Base-by-base conservation (phyloP, 1,140 invertebrate genomes). In the Zophobas atratus region DNA sequence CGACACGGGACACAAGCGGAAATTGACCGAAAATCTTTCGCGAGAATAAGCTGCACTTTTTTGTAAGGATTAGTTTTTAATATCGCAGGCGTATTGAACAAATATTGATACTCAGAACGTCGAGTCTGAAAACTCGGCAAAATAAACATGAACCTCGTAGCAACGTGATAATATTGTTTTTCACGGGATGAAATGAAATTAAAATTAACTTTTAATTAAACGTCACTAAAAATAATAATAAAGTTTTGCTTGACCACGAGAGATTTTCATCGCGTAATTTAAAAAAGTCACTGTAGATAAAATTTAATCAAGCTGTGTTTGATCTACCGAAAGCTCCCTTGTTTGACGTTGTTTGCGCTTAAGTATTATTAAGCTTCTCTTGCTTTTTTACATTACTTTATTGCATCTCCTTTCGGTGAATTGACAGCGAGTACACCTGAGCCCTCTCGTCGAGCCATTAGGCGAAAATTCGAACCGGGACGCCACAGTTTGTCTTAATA, bases 151-250 rank as follows among this genome's bases (percentile, higher is more conserved):
- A n/a, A 6, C 38, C 39, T 43, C 60, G n/a, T 67, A 43, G 38
- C 33, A 36, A 67, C 60, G 60, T 67, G 60, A 67, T 67, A 67
- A 43, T 41, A 67, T 67, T 67, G 60, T 67, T 38, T 67, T 67
- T 67, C 60, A 36, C 6, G 6, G 60, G 60, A 67, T 67, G 8
- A 67, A 67, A 67, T 67, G 41, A 67, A 67, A 67, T 67, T 67
- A 67, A 60, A 67, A 67, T 67, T 67, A 67, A 67, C 60, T 43
- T 67, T 67, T 67, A 67, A 67, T 67, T 67, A 67, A 67, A 67
- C 33, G 60, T 43, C 38, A 43, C n/a, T 39, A 63, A 43, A 43
- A 67, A 43, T 36, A 41, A 43, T 43, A 41, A 4, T 51, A 41
- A 35, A 60, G 43, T 67, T 67, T 67, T 67, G n/a, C 41, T 67